Conservation (phyloP, 2,113 vertebrate species). For the Malurus melanocephalus region DNA sequence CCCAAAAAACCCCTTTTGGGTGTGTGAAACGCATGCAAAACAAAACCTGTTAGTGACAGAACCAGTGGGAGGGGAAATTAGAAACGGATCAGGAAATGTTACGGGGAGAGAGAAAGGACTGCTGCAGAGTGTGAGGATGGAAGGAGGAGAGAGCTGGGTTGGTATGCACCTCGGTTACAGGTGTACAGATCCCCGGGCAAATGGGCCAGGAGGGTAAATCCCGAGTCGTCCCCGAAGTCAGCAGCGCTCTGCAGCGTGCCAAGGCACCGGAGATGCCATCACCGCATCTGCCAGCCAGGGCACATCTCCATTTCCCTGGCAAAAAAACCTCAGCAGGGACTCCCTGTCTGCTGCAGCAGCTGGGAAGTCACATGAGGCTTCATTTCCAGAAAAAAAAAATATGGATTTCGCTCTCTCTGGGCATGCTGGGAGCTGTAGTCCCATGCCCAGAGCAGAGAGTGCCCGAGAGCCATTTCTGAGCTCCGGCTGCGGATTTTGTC, state of each 20-base stretch:
- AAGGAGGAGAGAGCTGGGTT: background rate
- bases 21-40: background rate
- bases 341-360: background rate
- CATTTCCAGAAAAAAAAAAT: background rate
- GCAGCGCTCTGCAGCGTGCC: background rate
- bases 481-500: fast-evolving
- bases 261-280: background rate
- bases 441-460: background rate
- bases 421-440: conserved; percentile 60
- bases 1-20: background rate
- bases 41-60: background rate
- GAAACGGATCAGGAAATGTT: background rate
- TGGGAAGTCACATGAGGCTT: conserved; percentile 7
- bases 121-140: background rate
- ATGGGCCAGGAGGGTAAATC: background rate
- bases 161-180: background rate
- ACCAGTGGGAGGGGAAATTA: background rate
- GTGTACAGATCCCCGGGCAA: background rate
- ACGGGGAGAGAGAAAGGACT: background rate
- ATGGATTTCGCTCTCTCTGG: background rate
- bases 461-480: background rate
- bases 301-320: background rate
- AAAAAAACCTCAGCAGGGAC: background rate
- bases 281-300: background rate
- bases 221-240: background rate